Conservation (phyloP, 2,888 invertebrate species). For the Chalcis sispes region DNA sequence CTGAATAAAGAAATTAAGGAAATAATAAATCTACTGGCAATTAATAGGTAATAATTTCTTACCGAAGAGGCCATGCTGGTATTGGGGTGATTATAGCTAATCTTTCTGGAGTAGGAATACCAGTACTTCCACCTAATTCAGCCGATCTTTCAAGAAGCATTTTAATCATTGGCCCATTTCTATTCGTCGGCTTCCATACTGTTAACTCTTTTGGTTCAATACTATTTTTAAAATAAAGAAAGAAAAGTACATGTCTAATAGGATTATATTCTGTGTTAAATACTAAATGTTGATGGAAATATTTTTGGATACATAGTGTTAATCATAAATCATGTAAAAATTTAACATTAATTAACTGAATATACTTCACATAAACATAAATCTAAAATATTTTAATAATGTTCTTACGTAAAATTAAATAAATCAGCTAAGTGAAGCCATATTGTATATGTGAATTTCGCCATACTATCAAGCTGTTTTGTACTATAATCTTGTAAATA, state of each 20-base stretch:
- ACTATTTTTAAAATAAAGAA: conserved; percentile 53
- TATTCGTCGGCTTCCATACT: conserved; percentile 58
- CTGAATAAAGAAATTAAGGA: no score
- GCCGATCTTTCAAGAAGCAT: conserved; percentile 49
- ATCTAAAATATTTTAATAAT: background rate
- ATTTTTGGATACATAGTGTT: no score
- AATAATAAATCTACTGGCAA: no score
- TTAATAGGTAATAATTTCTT: no score
- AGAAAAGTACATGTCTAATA: no score
- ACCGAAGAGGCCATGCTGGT: conserved; percentile 62
- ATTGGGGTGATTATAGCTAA: conserved; percentile 45
- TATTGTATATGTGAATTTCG: conserved; percentile 65
- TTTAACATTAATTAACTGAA: no score
- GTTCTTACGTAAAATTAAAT: conserved; percentile 67
- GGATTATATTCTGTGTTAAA: no score
- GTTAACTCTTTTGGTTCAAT: conserved; percentile 56
- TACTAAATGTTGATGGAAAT: no score
- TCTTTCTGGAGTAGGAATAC: conserved; percentile 55
- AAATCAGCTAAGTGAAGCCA: conserved; percentile 63
- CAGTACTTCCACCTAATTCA: conserved; percentile 61
- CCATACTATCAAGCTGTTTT: conserved; percentile 65
- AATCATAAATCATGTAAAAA: no score
- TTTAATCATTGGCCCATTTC: conserved; percentile 59
- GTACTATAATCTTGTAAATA: conserved; percentile 65
- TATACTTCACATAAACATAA: no score